Conservation (phyloP, 2,888 invertebrate species). For the Caenorhabditis sp. region DNA sequence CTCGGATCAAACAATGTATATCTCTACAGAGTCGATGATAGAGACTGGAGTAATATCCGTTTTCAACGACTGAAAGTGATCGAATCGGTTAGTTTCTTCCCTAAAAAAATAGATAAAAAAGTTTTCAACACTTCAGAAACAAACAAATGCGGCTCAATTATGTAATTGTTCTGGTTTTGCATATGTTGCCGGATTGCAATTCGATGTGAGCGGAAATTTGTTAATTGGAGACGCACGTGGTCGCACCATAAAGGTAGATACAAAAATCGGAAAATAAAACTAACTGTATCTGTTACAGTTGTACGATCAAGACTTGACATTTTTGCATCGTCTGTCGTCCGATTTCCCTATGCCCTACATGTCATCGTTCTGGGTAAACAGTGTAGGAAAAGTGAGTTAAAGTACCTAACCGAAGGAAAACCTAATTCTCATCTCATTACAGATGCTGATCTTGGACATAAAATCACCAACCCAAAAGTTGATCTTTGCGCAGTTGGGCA, state of each 20-base stretch:
- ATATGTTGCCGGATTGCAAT: conserved; percentile 28
- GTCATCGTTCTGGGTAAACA: conserved; percentile 17
- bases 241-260: conserved; percentile 14
- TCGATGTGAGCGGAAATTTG: conserved; percentile 18
- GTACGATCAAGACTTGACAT: conserved; percentile 12
- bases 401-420: too few species aligned
- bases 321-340: conserved; percentile 19
- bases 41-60: conserved; percentile 6
- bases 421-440: too few species aligned
- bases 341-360: conserved; percentile 18
- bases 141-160: neutral
- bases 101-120: too few species aligned
- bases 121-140: too few species aligned
- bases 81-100: neutral
- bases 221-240: conserved; percentile 33
- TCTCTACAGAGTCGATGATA: conserved; percentile 17
- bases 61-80: neutral
- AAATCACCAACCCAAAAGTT: neutral
- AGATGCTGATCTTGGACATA: neutral
- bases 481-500: neutral
- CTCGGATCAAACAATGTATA: conserved; percentile 17
- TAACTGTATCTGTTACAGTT: conserved; percentile 8
- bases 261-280: neutral
- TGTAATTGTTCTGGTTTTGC: conserved; percentile 13
- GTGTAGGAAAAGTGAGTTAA: conserved; percentile 2